Percentiles rank a stretch among this genome's conserved stretches.
Conservation (phyloP, 2,888 invertebrate genomes). For the Dryococelus australis region DNA sequence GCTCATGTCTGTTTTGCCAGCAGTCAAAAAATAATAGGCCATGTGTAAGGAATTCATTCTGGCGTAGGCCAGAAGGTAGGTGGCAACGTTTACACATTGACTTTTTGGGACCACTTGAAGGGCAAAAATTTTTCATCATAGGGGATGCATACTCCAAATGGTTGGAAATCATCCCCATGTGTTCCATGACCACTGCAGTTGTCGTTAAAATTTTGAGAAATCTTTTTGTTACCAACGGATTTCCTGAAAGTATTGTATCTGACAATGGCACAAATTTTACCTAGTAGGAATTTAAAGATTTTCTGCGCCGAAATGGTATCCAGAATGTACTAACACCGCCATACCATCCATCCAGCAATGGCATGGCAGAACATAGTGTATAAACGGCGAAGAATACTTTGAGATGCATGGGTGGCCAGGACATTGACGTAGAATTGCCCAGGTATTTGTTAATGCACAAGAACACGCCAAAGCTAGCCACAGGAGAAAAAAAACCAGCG, state of each 20-base stretch:
- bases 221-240: neutral
- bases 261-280: conserved; percentile 10
- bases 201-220: neutral
- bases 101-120: neutral
- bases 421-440: neutral
- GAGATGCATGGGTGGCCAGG: neutral
- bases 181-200: neutral
- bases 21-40: neutral
- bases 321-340: neutral
- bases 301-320: neutral
- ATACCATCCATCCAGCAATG: neutral
- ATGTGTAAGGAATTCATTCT: neutral
- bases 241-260: too few species aligned
- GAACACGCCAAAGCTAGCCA: neutral
- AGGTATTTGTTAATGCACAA: neutral
- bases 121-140: neutral
- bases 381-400: neutral
- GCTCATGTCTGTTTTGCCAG: neutral
- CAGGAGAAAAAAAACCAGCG: neutral
- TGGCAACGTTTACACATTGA: neutral
- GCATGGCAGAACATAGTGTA: neutral
- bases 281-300: neutral
- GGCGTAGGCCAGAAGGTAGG: neutral
- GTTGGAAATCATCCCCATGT: neutral
- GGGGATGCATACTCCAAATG: neutral